Evolutionary conservation across 2,888 invertebrate species (phyloP), one percentile per base, ranked within the genome.

Genomic region (Notodonta ziczac): DNA sequence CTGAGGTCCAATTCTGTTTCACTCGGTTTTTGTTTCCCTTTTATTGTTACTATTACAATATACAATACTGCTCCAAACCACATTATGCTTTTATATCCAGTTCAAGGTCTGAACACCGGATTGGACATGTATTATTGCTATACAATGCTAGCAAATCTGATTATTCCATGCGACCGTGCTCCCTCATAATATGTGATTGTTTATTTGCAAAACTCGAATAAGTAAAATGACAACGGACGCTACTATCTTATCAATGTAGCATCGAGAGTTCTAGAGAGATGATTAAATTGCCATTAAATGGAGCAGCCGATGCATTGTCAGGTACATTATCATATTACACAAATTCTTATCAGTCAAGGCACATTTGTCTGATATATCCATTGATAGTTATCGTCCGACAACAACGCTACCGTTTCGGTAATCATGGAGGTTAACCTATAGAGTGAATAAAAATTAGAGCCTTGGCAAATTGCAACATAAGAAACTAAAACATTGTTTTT

Each of bases 141-240:
- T n/a, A 61, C 64, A 62, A 51, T 42, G 52, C 57, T 52, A 56
- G 60, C 14, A 53, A 62, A 63, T 73, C 71, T 67, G 71, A 76
- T 74, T 69, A 65, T 69, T 76, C 67, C 64, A 74, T 67, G 74
- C 63, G 52, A 60, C 32, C 56, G 46, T 69, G 74, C 61, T n/a
- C 40, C 58, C 14, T n/a, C 32, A 69, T 67, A 71, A 66, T 66
- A 50, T 4, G 35, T 44, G 42, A 62, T 69, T 58, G 12, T 52
- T 35, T 52, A 16, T 50, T 2, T 14, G 24, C 14, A 52, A 32
- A 35, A 13, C 24, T 13, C 9, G 13, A 24, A 51, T 24, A 32
- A 32, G 50, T 16, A 9, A 12, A 16, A 50, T 16, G 0, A 35
- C 13, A 52, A 35, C 52, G 32, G 12, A 32, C 58, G 61, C 58